phyloP scores from a whole-genome alignment of 2,888 invertebrate genomes.

The Sepiola atlantica region DNA sequence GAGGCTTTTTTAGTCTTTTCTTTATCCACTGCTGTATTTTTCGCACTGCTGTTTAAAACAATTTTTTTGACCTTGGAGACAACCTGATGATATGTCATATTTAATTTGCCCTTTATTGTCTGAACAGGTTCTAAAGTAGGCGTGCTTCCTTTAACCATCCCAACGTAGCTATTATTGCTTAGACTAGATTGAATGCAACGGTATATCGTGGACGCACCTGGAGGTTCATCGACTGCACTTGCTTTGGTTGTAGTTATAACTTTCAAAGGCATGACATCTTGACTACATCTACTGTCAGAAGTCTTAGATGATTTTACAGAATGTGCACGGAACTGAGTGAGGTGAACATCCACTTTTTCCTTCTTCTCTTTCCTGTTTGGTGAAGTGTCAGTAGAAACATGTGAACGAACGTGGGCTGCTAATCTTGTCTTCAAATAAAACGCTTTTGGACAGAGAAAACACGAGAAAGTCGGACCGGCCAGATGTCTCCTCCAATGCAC shows the following conservation, averaged over 20 bases:
- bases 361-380: background rate
- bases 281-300: background rate
- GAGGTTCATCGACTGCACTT: background rate
- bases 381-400: background rate
- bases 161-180: background rate
- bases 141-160: background rate
- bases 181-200: background rate
- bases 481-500: background rate
- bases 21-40: background rate
- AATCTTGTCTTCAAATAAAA: background rate
- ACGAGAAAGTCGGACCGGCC: background rate
- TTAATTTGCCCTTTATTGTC: background rate
- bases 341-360: background rate
- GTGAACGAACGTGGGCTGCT: background rate
- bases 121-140: background rate
- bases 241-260: background rate
- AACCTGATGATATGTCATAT: background rate
- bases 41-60: background rate
- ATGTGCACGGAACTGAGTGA: fast-evolving
- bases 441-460: background rate
- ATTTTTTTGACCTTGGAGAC: background rate
- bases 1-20: background rate
- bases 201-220: background rate
- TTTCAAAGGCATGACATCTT: background rate
- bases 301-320: background rate